A percentile compares a stretch with the other conserved stretches of the same genome.
These are phyloP conservation scores for Diacarnus erythraeanus DNA, from an alignment of 37 sponge, comb jelly and placozoan genomes.

Conservation along the genomic window DNA sequence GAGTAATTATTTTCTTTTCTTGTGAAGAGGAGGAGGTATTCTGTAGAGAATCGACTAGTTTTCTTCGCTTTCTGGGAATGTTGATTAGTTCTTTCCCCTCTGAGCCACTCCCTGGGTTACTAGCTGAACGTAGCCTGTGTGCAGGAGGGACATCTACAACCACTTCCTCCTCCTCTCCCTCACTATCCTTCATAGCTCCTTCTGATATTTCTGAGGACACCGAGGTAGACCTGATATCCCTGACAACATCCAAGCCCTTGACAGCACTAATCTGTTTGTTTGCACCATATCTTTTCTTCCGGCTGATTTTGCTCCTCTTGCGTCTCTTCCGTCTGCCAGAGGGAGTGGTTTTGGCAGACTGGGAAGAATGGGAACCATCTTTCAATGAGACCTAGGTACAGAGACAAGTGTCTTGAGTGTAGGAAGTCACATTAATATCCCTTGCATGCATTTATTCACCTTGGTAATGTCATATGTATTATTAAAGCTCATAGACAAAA, in stretches of 20 bases:
- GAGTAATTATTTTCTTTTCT: not conserved
- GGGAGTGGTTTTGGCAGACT: not conserved
- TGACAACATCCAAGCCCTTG: not conserved
- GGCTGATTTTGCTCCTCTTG: not conserved
- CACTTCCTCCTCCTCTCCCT: not conserved
- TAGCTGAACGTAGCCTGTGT: not conserved
- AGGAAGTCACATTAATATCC: not conserved
- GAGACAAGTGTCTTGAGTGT: no score
- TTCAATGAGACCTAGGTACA: no score
- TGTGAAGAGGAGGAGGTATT: not conserved
- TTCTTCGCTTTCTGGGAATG: not conserved
- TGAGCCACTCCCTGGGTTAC: not conserved
- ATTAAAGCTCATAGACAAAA: no score
- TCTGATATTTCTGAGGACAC: no score
- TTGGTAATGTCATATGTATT: no score
- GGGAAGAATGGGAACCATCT: not conserved
- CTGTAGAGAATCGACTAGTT: not conserved
- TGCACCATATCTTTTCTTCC: not conserved
- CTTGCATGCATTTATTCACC: not conserved
- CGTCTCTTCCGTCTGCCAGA: not conserved
- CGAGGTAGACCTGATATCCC: not conserved
- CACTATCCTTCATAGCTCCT: no score
- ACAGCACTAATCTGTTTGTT: not conserved
- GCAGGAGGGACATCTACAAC: no score
- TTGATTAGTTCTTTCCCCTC: not conserved